Conservation (phyloP, 2,888 invertebrate species). For the Caenorhabditis japonica region DNA sequence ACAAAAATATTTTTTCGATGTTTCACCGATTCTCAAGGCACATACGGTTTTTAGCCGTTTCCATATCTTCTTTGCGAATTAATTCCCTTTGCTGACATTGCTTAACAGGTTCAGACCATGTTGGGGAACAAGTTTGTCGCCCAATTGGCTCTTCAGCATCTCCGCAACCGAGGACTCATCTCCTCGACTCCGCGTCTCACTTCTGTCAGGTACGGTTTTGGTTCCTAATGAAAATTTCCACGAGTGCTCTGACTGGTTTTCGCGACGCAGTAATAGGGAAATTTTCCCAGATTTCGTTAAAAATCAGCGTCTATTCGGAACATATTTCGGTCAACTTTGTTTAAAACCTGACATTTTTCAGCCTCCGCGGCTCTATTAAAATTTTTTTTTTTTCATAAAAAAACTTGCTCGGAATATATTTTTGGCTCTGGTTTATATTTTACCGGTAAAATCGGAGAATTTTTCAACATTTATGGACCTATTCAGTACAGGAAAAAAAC, state of each 20-base stretch:
- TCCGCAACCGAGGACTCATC: slow-evolving; percentile 32
- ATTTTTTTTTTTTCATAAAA: no score
- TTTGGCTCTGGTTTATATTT: no score
- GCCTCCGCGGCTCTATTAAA: no score
- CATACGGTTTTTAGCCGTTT: slow-evolving; percentile 5
- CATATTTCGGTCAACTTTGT: no score
- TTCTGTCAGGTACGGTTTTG: slow-evolving; percentile 25
- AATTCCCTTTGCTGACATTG: not conserved
- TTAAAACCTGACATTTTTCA: no score
- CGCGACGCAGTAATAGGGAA: no score
- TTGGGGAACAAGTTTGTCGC: slow-evolving; percentile 53
- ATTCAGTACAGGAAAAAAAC: no score
- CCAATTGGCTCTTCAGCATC: slow-evolving; percentile 46
- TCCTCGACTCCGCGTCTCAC: slow-evolving; percentile 30
- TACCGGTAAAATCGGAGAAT: no score
- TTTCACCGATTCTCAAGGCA: not conserved
- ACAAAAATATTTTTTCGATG: not conserved
- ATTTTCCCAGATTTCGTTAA: no score
- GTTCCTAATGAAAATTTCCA: not conserved
- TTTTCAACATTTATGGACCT: no score
- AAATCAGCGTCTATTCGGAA: not conserved
- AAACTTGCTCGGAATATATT: no score
- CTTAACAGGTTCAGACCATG: slow-evolving; percentile 30
- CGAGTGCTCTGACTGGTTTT: no score
- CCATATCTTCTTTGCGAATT: not conserved